Evolutionary conservation across 2,888 invertebrate species (phyloP), one percentile per base, ranked within the genome.

Genomic region (Eilema griseolum): DNA sequence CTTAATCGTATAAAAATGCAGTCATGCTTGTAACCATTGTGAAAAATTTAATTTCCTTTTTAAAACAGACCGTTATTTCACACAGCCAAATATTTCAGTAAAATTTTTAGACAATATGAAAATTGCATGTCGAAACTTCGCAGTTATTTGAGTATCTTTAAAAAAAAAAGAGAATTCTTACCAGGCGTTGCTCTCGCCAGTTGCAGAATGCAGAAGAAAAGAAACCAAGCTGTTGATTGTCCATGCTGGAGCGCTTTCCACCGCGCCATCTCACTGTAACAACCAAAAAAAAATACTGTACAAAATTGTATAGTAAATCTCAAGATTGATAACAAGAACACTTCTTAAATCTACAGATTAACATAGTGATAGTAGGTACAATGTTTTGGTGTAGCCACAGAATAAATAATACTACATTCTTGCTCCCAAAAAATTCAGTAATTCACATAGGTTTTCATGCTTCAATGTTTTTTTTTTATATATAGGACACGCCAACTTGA

Each of bases 231-330:
- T 80, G 85, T 80, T 79, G 85, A 80, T 81, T 81, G 86, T 81
- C 88, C 92, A 90, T 92, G 91, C 90, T 88, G 91, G 85, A 91
- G 92, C 91, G 93, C 91, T 83, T 88, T 83, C 93, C 94, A 88
- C 90, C 93, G 94, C 93, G 93, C 92, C 95, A 95, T 95, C 90
- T 95, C 95, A 95, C 95, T 95, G 90, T 65, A 93, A 93, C 88
- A 91, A 91, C 61, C 61, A 71, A 67, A 83, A 77, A 3, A 23
- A n/a, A 63, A 69, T n/a, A n/a, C 67, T 16, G 0, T 41, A 26
- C 52, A 16, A 20, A n/a, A 67, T 11, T 11, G n/a, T 31, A n/a
- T 8, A 61, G 0, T 24, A 7, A 7, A 60, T 33, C 33, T 8
- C 8, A 33, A 33, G 37, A 37, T 11, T 37, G 12, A 37, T 37